Conservation (phyloP, 2,888 invertebrate species). For the Drosophila basisetae region DNA sequence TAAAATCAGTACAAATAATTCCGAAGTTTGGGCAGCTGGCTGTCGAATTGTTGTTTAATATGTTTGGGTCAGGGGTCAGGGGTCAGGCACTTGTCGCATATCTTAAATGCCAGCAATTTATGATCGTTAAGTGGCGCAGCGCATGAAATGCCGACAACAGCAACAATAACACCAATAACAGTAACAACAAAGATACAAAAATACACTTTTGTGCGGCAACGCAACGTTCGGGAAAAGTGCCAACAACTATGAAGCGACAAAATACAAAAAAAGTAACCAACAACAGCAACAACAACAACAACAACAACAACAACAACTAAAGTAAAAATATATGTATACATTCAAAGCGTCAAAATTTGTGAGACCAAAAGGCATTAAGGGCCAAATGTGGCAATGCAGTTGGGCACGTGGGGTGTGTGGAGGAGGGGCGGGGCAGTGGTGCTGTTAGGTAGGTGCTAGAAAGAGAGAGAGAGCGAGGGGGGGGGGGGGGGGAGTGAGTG, state of each 20-base stretch:
- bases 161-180: conserved; percentile 9
- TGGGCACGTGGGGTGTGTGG: background rate
- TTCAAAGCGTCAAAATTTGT: conserved; percentile 26
- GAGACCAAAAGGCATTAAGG: conserved; percentile 12
- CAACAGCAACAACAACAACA: background rate
- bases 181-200: conserved; percentile 10
- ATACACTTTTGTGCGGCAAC: conserved; percentile 4
- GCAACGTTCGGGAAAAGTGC: conserved; percentile 18
- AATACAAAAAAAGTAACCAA: background rate
- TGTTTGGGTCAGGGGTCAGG: background rate
- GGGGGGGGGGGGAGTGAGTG: background rate
- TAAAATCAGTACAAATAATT: background rate
- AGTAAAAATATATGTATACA: conserved; percentile 11
- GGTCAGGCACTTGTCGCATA: conserved; percentile 54
- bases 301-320: background rate
- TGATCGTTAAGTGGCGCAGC: conserved; percentile 60
- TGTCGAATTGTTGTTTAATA: background rate
- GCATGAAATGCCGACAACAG: conserved; percentile 38
- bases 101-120: conserved; percentile 60
- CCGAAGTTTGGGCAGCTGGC: background rate
- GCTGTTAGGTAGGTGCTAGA: background rate
- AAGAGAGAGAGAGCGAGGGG: no score
- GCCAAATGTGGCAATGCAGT: conserved; percentile 12
- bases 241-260: conserved; percentile 31
- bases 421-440: accelerated